phyloP scores from a whole-genome alignment of 2,113 vertebrate genomes.

The Nesogale talazaci region DNA sequence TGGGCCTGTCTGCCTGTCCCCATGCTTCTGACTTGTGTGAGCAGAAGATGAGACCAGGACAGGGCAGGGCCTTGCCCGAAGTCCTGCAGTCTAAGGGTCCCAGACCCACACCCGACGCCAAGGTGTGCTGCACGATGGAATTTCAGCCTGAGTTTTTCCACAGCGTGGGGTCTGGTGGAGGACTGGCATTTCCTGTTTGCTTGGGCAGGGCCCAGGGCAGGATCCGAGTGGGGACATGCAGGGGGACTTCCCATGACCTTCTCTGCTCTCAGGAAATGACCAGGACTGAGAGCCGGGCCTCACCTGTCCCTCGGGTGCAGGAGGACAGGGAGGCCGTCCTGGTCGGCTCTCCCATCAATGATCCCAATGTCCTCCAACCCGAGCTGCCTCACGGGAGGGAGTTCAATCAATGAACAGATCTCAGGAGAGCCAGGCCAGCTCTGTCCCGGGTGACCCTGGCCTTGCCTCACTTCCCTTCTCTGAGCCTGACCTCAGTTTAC shows the following conservation, averaged over 20 bases:
- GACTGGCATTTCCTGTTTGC: slow-evolving; percentile 69
- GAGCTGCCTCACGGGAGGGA: too few relatives aligned
- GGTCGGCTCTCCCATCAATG: too few relatives aligned
- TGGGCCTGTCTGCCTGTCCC: too few relatives aligned
- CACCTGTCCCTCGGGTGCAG: neutral
- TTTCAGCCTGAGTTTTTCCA: slow-evolving; percentile 22
- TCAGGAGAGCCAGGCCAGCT: neutral
- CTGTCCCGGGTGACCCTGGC: neutral
- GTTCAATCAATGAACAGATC: neutral
- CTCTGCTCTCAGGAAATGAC: neutral
- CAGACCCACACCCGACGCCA: neutral
- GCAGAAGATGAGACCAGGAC: too few relatives aligned
- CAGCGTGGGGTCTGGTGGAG: neutral
- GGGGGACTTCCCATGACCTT: slow-evolving; percentile 11
- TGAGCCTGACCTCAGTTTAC: slow-evolving; percentile 43
- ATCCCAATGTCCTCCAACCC: too few relatives aligned
- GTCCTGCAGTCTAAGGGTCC: neutral
- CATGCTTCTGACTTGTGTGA: too few relatives aligned
- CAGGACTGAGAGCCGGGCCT: neutral
- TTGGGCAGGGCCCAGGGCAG: slow-evolving; percentile 26
- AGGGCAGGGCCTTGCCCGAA: neutral
- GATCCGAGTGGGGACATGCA: neutral
- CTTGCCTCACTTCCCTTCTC: neutral
- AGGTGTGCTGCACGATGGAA: neutral
- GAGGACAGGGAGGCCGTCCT: too few relatives aligned